Conservation (phyloP, 2,888 invertebrate genomes). For the Ochropleura leucogaster region DNA sequence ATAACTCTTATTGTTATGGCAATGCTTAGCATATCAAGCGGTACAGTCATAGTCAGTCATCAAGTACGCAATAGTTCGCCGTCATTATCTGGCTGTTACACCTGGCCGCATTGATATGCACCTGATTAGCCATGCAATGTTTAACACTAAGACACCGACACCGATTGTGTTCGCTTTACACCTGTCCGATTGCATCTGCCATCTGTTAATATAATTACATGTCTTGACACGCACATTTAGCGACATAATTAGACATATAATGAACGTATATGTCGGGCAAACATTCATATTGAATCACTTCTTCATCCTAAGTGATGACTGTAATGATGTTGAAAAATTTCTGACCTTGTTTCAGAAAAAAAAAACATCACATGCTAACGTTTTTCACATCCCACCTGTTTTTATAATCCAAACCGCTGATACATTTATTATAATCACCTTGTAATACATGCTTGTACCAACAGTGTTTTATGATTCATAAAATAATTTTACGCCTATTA, state of each 20-base stretch:
- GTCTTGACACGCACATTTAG: conserved; percentile 30
- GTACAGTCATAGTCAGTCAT: conserved; percentile 72
- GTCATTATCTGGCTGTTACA: conserved; percentile 80
- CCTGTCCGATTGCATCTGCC: conserved; percentile 67
- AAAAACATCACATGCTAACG: conserved; percentile 8
- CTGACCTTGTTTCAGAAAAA: conserved; percentile 11
- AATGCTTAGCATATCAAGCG: conserved; percentile 63
- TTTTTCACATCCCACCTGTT: conserved; percentile 42
- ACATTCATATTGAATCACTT: conserved; percentile 31
- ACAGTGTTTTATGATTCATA: conserved; percentile 59
- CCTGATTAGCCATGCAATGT: conserved; percentile 80
- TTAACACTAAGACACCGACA: conserved; percentile 74
- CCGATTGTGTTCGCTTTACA: conserved; percentile 73
- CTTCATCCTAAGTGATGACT: conserved; percentile 5
- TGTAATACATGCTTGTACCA: conserved; percentile 50
- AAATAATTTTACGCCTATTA: conserved; percentile 64
- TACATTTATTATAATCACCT: conserved; percentile 61
- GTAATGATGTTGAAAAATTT: conserved; percentile 12
- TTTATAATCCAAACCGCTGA: conserved; percentile 61
- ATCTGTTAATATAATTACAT: conserved; percentile 62
- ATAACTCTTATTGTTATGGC: conserved; percentile 35
- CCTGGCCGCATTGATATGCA: conserved; percentile 83
- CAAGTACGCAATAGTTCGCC: conserved; percentile 64
- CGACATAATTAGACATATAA: conserved; percentile 21
- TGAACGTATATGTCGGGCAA: neutral